Conservation (phyloP, 2,888 invertebrate species). For the Ormyrus pomaceus region DNA sequence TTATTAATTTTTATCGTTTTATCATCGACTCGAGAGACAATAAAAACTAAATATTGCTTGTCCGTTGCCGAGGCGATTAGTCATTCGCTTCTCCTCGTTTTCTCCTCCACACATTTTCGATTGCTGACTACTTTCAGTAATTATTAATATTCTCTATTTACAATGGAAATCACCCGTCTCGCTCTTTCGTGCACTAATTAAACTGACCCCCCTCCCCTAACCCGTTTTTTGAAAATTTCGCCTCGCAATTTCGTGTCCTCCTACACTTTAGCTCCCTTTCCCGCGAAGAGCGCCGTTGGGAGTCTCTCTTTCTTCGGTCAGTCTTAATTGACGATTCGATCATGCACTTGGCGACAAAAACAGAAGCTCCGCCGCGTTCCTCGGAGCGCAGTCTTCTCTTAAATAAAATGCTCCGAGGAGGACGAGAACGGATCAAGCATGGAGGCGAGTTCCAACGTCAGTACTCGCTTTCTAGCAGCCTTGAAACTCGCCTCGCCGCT, state of each 20-base stretch:
- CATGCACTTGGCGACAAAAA: not conserved
- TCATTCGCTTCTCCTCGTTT: slow-evolving; percentile 60
- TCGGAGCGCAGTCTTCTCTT: too few species aligned
- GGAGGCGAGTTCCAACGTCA: slow-evolving; percentile 26
- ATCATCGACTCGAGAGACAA: slow-evolving; percentile 65
- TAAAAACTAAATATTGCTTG: slow-evolving; percentile 75
- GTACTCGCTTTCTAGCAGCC: not conserved
- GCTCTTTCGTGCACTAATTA: slow-evolving; percentile 49
- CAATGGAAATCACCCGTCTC: slow-evolving; percentile 61
- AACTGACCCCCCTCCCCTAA: slow-evolving; percentile 38
- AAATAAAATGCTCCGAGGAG: too few species aligned
- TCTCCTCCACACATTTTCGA: slow-evolving; percentile 55
- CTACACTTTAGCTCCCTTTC: slow-evolving; percentile 3
- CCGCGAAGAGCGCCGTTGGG: slow-evolving; percentile 23
- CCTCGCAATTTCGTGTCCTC: slow-evolving; percentile 10
- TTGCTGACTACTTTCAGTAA: slow-evolving; percentile 68
- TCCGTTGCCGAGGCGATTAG: slow-evolving; percentile 69
- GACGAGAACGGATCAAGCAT: not conserved
- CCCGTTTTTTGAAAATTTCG: slow-evolving; percentile 4
- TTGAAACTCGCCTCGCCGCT: too few species aligned
- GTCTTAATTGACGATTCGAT: not conserved
- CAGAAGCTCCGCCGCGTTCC: too few species aligned
- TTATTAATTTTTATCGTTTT: slow-evolving; percentile 58
- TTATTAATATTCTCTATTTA: slow-evolving; percentile 63
- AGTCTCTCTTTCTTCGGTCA: not conserved